Evolutionary conservation across 2,113 vertebrate species (phyloP).

Genomic region (Rhabdomys dilectus): DNA sequence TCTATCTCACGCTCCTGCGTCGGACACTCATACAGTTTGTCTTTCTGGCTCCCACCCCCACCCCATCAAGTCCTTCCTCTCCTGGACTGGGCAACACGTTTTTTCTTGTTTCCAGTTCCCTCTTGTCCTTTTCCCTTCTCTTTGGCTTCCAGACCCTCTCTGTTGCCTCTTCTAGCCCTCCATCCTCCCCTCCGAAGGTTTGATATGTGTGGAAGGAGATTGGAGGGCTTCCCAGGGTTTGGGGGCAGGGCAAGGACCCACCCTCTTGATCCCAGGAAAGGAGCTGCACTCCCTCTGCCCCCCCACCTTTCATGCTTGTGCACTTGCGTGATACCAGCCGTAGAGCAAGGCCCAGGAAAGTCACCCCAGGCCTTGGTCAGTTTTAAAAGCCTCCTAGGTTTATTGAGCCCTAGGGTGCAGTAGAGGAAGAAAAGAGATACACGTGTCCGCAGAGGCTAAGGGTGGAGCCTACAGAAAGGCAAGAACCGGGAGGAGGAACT

Average conservation of each 20-base stretch:
- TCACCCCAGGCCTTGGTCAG: not conserved
- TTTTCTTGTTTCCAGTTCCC: not conserved
- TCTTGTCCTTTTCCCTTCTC: not conserved
- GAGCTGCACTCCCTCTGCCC: not conserved
- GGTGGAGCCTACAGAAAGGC: conserved; percentile 58
- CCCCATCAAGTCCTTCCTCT: not conserved
- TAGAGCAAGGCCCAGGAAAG: not conserved
- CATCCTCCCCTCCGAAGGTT: not conserved
- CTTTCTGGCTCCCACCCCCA: not conserved
- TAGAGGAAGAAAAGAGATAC: conserved; percentile 13
- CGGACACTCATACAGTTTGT: not conserved
- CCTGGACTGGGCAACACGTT: not conserved
- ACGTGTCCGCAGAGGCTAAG: not conserved
- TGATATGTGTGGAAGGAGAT: conserved; percentile 53
- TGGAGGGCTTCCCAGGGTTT: conserved; percentile 24
- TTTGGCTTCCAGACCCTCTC: conserved; percentile 56
- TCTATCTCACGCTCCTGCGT: not conserved
- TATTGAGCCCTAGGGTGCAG: not conserved
- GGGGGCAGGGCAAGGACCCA: not conserved
- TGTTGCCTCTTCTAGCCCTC: conserved; percentile 39
- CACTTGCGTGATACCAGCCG: not conserved
- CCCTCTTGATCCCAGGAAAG: not conserved
- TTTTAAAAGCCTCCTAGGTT: not conserved
- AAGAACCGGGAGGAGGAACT: not conserved
- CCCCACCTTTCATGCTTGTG: not conserved